Evolutionary conservation across 2,888 invertebrate species (phyloP).

Genomic region (Eurytoma adleriae): DNA sequence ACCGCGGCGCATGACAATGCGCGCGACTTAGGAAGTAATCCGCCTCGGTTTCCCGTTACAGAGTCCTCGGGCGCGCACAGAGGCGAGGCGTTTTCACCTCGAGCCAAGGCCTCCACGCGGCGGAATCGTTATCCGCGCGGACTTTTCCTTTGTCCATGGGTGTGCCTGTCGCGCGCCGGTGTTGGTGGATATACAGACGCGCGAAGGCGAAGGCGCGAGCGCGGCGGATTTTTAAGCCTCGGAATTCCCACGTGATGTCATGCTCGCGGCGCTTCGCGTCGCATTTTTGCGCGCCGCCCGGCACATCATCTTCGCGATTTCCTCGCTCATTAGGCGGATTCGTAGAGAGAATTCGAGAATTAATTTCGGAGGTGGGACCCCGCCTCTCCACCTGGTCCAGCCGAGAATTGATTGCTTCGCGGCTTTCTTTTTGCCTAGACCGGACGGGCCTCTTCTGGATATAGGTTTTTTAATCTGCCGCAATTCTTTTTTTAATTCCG

Average conservation of each 20-base stretch:
- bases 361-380: background rate
- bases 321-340: background rate
- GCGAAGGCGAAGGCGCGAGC: background rate
- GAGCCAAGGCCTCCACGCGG: background rate
- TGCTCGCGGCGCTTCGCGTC: constrained; percentile 12
- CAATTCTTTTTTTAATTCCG: too few relatives aligned
- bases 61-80: background rate
- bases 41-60: background rate
- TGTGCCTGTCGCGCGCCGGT: background rate
- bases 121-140: background rate
- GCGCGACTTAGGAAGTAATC: too few relatives aligned
- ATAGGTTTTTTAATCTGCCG: too few relatives aligned
- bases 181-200: background rate
- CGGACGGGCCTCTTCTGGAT: too few relatives aligned
- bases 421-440: too few relatives aligned
- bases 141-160: too few relatives aligned
- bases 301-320: background rate
- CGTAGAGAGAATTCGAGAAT: background rate
- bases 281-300: constrained; percentile 3
- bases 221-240: constrained; percentile 43
- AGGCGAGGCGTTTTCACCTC: background rate
- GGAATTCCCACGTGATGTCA: constrained; percentile 59
- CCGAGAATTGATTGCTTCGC: background rate
- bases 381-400: background rate
- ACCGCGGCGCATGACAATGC: background rate